Conservation (phyloP, 2,888 invertebrate species). For the Ennomos quercinarius region DNA sequence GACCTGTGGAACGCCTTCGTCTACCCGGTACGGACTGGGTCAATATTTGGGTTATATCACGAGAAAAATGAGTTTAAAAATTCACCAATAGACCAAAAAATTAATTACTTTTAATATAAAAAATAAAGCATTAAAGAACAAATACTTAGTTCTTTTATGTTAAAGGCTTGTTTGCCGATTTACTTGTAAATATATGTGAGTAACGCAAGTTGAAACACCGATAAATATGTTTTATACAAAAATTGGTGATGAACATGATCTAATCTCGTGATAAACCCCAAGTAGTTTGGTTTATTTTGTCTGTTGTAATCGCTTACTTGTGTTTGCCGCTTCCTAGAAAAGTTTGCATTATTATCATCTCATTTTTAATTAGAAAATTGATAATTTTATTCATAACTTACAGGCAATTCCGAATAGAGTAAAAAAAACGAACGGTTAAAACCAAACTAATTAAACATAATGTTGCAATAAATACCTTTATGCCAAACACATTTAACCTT, state of each 20-base stretch:
- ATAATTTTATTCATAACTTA: slow-evolving; percentile 18
- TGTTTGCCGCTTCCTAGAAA: slow-evolving; percentile 26
- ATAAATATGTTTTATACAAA: too few species aligned
- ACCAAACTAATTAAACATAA: slow-evolving; percentile 31
- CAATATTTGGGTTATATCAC: slow-evolving; percentile 41
- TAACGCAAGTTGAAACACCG: too few species aligned
- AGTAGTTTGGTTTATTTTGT: slow-evolving; percentile 10
- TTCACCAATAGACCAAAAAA: too few species aligned
- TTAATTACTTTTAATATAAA: too few species aligned
- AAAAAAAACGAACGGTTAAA: slow-evolving; percentile 26
- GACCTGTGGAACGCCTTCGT: slow-evolving; percentile 88
- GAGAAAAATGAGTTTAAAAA: slow-evolving; percentile 25
- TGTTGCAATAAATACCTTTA: slow-evolving; percentile 41
- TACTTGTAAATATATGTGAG: too few species aligned
- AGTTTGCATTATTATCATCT: slow-evolving; percentile 1
- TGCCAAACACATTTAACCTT: slow-evolving; percentile 32
- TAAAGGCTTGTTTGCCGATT: too few species aligned
- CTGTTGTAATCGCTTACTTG: slow-evolving; percentile 23
- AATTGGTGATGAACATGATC: neutral
- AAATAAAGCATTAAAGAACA: too few species aligned
- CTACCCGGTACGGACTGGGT: slow-evolving; percentile 87
- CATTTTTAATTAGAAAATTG: slow-evolving; percentile 3
- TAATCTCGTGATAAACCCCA: slow-evolving; percentile 24
- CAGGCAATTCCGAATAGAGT: slow-evolving; percentile 15
- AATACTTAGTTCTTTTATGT: too few species aligned